Conservation (phyloP, 1,140 invertebrate genomes). For the Ectropis grisescens region DNA sequence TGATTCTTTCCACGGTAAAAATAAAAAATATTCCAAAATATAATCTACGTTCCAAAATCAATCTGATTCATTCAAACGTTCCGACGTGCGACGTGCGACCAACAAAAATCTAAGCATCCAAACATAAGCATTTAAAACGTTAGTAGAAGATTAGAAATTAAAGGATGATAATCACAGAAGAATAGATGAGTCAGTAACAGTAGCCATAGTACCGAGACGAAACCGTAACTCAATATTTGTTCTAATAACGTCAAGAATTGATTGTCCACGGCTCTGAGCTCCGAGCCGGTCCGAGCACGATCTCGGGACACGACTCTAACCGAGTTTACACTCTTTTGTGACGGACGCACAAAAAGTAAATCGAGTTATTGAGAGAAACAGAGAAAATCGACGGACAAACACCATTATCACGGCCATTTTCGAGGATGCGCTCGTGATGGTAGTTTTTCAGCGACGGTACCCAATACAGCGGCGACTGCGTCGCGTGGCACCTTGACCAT, state of each 20-base stretch:
- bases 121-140: too few species aligned
- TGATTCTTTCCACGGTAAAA: too few species aligned
- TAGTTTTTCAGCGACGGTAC: conserved; percentile 42
- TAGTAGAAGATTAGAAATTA: too few species aligned
- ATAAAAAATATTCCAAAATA: too few species aligned
- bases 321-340: conserved; percentile 61
- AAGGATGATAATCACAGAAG: too few species aligned
- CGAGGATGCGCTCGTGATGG: conserved; percentile 58
- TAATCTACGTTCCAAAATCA: too few species aligned
- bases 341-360: conserved; percentile 54
- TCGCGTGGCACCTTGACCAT: background rate
- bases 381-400: conserved; percentile 65
- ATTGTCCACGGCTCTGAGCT: conserved; percentile 36
- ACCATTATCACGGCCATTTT: conserved; percentile 62
- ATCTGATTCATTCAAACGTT: too few species aligned
- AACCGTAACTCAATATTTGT: conserved; percentile 59
- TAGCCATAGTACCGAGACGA: conserved; percentile 31
- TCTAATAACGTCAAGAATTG: conserved; percentile 57
- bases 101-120: too few species aligned
- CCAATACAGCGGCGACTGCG: background rate
- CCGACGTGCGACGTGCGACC: too few species aligned
- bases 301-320: conserved; percentile 25
- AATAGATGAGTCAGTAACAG: too few species aligned
- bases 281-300: conserved; percentile 10
- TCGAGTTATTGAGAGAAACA: conserved; percentile 64